phyloP scores from a whole-genome alignment of 2,113 vertebrate species.

The Rallus limicola region DNA sequence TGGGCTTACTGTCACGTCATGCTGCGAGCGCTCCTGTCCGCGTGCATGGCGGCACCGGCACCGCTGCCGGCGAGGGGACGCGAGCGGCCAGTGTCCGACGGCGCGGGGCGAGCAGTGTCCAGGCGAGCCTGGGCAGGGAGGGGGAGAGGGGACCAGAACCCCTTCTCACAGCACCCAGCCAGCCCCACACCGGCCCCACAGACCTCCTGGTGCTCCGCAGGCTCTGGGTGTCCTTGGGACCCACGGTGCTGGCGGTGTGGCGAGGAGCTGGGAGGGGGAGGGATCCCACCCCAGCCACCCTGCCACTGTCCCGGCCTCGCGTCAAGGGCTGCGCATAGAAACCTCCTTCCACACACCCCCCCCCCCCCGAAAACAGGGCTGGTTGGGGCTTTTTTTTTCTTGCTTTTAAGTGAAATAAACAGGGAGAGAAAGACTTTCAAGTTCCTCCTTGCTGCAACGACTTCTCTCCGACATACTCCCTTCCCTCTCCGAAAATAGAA shows the following conservation, averaged over 20 bases:
- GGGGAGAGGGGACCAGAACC: not conserved
- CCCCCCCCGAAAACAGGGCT: not conserved
- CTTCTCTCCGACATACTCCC: constrained; percentile 58
- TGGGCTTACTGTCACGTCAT: accelerated
- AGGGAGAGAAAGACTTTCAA: constrained; percentile 62
- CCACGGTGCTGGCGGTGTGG: accelerated
- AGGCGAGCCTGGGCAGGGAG: accelerated
- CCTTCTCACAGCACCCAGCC: not conserved
- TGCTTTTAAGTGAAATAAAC: constrained; percentile 46
- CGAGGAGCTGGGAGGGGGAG: not conserved
- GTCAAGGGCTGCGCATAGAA: not conserved
- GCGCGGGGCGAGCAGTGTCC: accelerated
- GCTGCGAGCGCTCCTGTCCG: accelerated
- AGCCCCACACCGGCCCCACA: not conserved
- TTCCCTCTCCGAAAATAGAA: constrained; percentile 75
- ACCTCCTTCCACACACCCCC: not conserved
- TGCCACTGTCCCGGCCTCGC: not conserved
- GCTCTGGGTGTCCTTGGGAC: not conserved
- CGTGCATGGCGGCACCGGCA: not conserved
- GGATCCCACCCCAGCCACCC: not conserved
- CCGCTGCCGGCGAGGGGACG: too few relatives aligned
- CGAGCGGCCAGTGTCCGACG: accelerated
- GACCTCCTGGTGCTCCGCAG: accelerated
- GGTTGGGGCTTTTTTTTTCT: not conserved
- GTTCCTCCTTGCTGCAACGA: constrained; percentile 66